phyloP scores from a whole-genome alignment of 2,113 vertebrate genomes.

The Falco punctatus region DNA sequence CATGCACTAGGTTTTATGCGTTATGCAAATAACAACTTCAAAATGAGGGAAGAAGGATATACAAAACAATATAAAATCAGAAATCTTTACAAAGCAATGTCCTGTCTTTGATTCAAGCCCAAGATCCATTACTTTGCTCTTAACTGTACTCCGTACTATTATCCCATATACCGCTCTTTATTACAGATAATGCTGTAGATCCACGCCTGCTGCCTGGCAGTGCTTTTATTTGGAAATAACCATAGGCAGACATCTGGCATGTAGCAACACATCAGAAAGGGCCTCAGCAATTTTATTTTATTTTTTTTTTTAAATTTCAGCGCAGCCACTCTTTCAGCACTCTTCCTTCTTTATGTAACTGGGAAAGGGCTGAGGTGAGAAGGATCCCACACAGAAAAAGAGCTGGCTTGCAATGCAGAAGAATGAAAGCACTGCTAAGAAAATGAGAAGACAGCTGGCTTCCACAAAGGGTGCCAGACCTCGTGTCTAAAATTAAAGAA shows the following conservation, averaged over 20 bases:
- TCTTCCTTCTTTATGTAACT: slow-evolving; percentile 61
- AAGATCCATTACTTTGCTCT: not conserved
- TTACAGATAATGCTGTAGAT: not conserved
- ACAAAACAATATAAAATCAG: not conserved
- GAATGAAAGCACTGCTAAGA: slow-evolving; percentile 68
- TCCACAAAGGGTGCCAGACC: slow-evolving; percentile 69
- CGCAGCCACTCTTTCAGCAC: not conserved
- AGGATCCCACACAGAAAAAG: slow-evolving; percentile 49
- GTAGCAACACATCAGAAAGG: not conserved
- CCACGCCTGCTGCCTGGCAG: not conserved
- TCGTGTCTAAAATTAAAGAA: slow-evolving; percentile 64
- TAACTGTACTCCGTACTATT: not conserved
- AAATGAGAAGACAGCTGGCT: slow-evolving; percentile 60
- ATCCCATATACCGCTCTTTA: not conserved
- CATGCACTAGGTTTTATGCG: not conserved
- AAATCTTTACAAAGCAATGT: not conserved
- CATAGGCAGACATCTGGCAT: not conserved
- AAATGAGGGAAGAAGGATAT: not conserved
- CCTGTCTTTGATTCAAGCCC: not conserved
- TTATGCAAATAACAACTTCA: not conserved
- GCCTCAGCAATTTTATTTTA: not conserved
- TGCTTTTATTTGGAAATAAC: slow-evolving; percentile 5
- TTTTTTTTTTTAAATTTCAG: not conserved
- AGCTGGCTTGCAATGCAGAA: slow-evolving; percentile 50
- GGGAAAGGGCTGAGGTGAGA: slow-evolving; percentile 60